Conservation (phyloP, 2,888 invertebrate species). For the Cybosia mesomella region DNA sequence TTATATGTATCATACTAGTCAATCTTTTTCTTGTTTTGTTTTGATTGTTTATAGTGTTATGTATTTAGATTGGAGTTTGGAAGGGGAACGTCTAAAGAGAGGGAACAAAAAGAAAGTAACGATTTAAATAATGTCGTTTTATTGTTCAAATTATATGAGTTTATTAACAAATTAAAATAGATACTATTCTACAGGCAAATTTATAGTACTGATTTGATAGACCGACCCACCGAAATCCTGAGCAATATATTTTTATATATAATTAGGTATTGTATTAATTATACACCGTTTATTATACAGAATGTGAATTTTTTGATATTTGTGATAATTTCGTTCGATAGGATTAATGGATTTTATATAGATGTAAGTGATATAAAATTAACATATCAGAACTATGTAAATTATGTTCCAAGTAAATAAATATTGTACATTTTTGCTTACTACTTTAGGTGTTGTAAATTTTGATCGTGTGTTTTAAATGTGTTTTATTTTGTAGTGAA, state of each 20-base stretch:
- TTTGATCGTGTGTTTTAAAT: constrained; percentile 74
- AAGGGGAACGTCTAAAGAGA: constrained; percentile 42
- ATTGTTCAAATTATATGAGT: constrained; percentile 50
- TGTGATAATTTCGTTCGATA: constrained; percentile 78
- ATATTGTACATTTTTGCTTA: constrained; percentile 78
- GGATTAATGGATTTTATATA: constrained; percentile 71
- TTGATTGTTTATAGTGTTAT: constrained; percentile 26
- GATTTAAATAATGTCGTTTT: constrained; percentile 41
- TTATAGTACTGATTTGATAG: constrained; percentile 80
- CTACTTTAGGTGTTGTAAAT: constrained; percentile 79
- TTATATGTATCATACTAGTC: constrained; percentile 24
- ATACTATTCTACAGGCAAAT: constrained; percentile 62
- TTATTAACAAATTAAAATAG: constrained; percentile 45
- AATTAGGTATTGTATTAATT: constrained; percentile 81
- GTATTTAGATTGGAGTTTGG: constrained; percentile 29
- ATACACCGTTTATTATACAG: constrained; percentile 82
- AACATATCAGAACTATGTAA: constrained; percentile 54
- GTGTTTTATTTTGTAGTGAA: constrained; percentile 73
- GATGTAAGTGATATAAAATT: constrained; percentile 53
- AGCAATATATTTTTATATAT: constrained; percentile 87
- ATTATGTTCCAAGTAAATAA: constrained; percentile 61
- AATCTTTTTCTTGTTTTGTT: constrained; percentile 30
- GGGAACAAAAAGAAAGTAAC: constrained; percentile 53
- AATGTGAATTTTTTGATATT: constrained; percentile 76
- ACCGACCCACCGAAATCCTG: constrained; percentile 84